Conservation (phyloP, 2,888 invertebrate genomes). For the Cynaeus angustus region DNA sequence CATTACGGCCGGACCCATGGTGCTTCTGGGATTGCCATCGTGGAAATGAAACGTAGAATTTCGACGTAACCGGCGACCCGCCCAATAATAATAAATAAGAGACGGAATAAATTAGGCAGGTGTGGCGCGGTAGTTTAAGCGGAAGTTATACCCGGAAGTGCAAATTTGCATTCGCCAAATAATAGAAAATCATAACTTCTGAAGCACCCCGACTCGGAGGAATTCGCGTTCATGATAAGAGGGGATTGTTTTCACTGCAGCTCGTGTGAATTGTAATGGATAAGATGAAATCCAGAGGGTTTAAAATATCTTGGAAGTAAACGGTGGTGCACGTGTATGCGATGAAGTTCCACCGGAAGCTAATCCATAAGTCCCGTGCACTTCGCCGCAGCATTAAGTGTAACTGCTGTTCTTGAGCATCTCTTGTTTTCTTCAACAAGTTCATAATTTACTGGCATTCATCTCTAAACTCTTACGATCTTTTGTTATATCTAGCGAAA, state of each 20-base stretch:
- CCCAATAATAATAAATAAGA: conserved; percentile 48
- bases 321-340: conserved; percentile 35
- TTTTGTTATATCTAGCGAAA: conserved; percentile 41
- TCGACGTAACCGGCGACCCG: conserved; percentile 41
- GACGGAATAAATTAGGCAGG: conserved; percentile 55
- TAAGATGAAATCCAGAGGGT: conserved; percentile 21
- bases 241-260: conserved; percentile 25
- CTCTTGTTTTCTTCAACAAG: conserved; percentile 50
- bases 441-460: conserved; percentile 51
- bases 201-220: conserved; percentile 13
- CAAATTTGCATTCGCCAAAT: conserved; percentile 45
- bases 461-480: conserved; percentile 49
- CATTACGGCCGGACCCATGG: conserved; percentile 43
- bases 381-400: conserved; percentile 42
- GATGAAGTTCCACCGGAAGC: conserved; percentile 31
- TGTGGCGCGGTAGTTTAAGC: conserved; percentile 48
- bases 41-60: conserved; percentile 43
- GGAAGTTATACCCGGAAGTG: conserved; percentile 39
- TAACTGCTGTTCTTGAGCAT: conserved; percentile 45
- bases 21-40: conserved; percentile 43
- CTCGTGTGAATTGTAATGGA: conserved; percentile 27
- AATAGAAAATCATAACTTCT: conserved; percentile 45
- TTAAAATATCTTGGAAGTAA: conserved; percentile 29
- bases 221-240: conserved; percentile 16
- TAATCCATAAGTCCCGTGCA: conserved; percentile 40